These are phyloP conservation scores for Cavia porcellus DNA, from an alignment of 2,113 vertebrate species.

Conservation along the genomic window DNA sequence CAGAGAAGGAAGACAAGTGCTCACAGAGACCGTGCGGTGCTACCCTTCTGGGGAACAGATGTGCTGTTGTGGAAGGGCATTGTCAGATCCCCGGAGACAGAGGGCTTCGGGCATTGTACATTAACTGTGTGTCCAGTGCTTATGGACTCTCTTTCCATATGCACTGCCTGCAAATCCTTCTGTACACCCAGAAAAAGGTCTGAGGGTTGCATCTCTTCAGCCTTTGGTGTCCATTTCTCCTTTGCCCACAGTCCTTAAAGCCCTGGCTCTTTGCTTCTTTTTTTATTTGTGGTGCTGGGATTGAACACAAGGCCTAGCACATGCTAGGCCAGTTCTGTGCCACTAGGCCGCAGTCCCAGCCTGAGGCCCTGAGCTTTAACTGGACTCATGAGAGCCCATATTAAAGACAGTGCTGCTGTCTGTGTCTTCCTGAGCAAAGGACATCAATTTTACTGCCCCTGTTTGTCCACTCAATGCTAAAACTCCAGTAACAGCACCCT, in stretches of 20 bases:
- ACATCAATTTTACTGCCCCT: not conserved
- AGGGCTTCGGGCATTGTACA: too few relatives aligned
- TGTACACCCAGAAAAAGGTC: not conserved
- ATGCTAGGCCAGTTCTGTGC: not conserved
- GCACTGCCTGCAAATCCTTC: not conserved
- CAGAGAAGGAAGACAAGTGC: too few relatives aligned
- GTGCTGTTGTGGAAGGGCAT: too few relatives aligned
- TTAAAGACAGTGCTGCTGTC: too few relatives aligned
- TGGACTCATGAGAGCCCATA: not conserved
- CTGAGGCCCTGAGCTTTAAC: not conserved
- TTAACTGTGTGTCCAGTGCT: too few relatives aligned
- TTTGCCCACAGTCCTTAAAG: not conserved
- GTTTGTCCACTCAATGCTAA: not conserved
- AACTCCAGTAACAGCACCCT: not conserved
- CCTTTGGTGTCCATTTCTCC: not conserved
- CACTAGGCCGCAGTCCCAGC: not conserved
- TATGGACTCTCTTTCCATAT: not conserved
- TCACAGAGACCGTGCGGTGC: too few relatives aligned
- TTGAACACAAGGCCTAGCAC: not conserved
- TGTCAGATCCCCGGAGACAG: too few relatives aligned
- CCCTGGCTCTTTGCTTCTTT: accelerated
- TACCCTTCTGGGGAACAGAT: too few relatives aligned
- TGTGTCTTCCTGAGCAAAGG: not conserved
- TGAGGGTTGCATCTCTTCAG: not conserved
- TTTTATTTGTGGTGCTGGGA: not conserved